Conservation (phyloP, 2,888 invertebrate species). For the Lasioglossum vierecki region DNA sequence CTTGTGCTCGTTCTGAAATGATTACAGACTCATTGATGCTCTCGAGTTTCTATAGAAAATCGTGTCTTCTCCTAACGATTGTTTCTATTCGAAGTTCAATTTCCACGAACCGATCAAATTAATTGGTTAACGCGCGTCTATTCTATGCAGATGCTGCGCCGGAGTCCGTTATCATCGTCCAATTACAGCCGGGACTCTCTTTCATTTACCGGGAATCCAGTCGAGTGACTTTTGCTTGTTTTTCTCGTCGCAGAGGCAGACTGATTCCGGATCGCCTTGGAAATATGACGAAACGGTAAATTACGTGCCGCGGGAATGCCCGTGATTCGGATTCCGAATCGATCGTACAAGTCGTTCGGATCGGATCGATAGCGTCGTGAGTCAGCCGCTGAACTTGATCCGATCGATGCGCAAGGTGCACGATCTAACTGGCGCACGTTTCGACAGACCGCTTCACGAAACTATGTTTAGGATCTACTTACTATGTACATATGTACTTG, state of each 20-base stretch:
- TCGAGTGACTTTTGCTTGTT: constrained; percentile 33
- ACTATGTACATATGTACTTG: no score
- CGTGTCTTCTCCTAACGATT: not conserved
- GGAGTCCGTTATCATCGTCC: constrained; percentile 9
- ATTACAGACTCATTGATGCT: not conserved
- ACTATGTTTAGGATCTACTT: no score
- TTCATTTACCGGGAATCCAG: constrained; percentile 30
- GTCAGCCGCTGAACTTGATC: not conserved
- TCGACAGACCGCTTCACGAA: no score
- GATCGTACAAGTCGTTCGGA: not conserved
- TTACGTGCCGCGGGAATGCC: not conserved
- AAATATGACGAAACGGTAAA: constrained; percentile 33
- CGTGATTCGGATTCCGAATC: not conserved
- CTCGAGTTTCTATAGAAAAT: not conserved
- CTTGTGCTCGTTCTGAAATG: no score
- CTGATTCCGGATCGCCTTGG: constrained; percentile 23
- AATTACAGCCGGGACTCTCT: constrained; percentile 13
- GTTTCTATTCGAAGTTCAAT: not conserved
- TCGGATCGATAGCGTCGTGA: not conserved
- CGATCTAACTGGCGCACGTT: not conserved
- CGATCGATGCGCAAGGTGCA: not conserved
- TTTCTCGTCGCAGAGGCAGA: constrained; percentile 16
- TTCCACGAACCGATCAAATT: constrained; percentile 1
- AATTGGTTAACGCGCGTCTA: constrained; percentile 4
- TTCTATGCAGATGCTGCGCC: constrained; percentile 19